Conservation (phyloP, 2,113 vertebrate species). For the Nothocercus nigrocapillus region DNA sequence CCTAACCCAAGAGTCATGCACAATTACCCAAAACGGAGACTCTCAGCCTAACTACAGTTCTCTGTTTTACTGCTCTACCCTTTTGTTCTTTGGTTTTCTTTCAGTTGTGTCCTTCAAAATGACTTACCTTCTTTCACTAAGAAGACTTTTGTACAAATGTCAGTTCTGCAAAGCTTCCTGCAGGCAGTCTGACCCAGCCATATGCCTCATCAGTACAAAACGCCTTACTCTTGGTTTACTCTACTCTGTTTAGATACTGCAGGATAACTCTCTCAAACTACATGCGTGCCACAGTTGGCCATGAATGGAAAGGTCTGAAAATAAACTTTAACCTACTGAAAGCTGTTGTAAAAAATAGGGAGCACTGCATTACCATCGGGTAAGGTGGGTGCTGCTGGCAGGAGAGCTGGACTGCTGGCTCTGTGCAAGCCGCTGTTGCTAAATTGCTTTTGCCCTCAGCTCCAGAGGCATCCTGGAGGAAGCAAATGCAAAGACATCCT, state of each 20-base stretch:
- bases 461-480: conserved; percentile 13
- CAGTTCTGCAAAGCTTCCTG: not conserved
- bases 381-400: not conserved
- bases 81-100: not conserved
- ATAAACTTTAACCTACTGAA: not conserved
- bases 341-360: not conserved
- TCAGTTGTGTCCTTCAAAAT: not conserved
- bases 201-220: not conserved
- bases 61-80: not conserved
- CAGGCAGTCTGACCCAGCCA: not conserved
- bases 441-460: conserved; percentile 7
- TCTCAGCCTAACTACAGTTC: not conserved
- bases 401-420: not conserved
- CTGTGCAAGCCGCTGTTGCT: not conserved
- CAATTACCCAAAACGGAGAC: not conserved
- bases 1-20: not conserved
- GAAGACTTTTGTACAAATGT: not conserved
- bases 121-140: not conserved
- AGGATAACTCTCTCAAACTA: not conserved
- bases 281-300: not conserved
- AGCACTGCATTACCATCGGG: not conserved
- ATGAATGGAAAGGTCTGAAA: not conserved
- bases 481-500: conserved; percentile 22
- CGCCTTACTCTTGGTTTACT: not conserved
- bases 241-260: not conserved